Evolutionary conservation across 2,797 vertebrate species (phyloP).

Genomic region (Chanos chanos): DNA sequence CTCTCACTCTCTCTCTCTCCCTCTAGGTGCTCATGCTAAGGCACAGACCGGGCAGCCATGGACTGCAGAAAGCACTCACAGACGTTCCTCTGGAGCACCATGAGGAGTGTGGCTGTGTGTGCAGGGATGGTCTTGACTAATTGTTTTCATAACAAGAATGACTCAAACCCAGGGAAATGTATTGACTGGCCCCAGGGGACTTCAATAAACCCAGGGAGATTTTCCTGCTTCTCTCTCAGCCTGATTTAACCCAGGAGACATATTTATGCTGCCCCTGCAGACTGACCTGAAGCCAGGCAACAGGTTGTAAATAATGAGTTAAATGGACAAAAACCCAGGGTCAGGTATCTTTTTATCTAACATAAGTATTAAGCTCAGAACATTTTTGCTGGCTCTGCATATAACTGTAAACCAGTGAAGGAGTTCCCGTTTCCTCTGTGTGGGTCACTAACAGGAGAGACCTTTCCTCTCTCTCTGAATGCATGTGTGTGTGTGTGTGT

Average conservation of each 20-base stretch:
- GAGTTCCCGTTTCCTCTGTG: slow-evolving; percentile 1
- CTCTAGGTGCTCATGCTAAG: slow-evolving; percentile 90
- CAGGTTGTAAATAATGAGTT: too few relatives aligned
- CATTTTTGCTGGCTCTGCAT: slow-evolving; percentile 1
- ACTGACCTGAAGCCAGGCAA: too few relatives aligned
- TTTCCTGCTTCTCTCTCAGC: slow-evolving; percentile 14
- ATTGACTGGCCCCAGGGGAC: slow-evolving; percentile 9
- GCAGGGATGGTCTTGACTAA: slow-evolving; percentile 84
- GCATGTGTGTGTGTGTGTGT: too few relatives aligned
- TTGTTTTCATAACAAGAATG: too few relatives aligned
- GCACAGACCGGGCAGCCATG: slow-evolving; percentile 79
- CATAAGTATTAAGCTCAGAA: slow-evolving; percentile 15
- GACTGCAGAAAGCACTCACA: slow-evolving; percentile 89
- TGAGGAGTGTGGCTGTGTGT: slow-evolving; percentile 92
- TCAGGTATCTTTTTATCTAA: slow-evolving; percentile 10
- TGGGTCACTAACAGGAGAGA: neutral
- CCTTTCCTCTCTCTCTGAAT: neutral
- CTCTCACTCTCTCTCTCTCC: neutral
- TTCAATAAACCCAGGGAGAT: slow-evolving; percentile 17
- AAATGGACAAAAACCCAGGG: slow-evolving; percentile 6
- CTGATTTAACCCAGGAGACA: slow-evolving; percentile 1
- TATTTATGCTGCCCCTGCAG: slow-evolving; percentile 4
- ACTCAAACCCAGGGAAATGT: slow-evolving; percentile 17
- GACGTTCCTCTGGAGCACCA: slow-evolving; percentile 95
- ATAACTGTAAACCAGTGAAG: slow-evolving; percentile 16